These are phyloP conservation scores for Macaria notata DNA, from an alignment of 2,888 invertebrate genomes.

Conservation along the genomic window DNA sequence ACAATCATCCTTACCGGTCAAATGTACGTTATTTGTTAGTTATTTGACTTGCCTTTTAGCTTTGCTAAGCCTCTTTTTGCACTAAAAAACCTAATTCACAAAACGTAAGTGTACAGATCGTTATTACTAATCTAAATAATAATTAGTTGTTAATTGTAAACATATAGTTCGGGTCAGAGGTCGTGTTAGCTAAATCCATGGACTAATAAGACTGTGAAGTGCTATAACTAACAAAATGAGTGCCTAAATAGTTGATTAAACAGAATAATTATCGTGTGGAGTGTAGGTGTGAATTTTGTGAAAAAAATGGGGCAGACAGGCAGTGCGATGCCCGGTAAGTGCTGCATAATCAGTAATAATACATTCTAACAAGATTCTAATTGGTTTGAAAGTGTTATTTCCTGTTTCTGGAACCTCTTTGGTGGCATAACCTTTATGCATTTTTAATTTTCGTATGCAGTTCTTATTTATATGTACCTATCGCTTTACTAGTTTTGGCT, in stretches of 20 bases:
- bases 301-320: conserved; percentile 71
- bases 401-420: conserved; percentile 39
- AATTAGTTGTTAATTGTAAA: conserved; percentile 49
- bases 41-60: too few species aligned
- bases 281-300: conserved; percentile 26
- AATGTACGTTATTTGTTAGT: too few species aligned
- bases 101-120: too few species aligned
- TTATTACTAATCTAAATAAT: conserved; percentile 26
- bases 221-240: conserved; percentile 36
- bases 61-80: too few species aligned
- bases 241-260: conserved; percentile 24
- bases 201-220: conserved; percentile 45
- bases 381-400: conserved; percentile 37
- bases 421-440: conserved; percentile 1
- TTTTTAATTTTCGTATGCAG: neutral
- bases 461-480: too few species aligned
- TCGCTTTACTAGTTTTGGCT: too few species aligned
- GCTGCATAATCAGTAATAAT: conserved; percentile 42
- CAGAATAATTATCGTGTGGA: conserved; percentile 28
- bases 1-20: too few species aligned
- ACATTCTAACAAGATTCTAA: conserved; percentile 53
- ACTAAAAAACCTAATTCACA: too few species aligned
- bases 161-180: conserved; percentile 53
- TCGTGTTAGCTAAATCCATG: conserved; percentile 51
- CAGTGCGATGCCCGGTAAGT: conserved; percentile 74